These are phyloP conservation scores for Neodiprion pinetum DNA, from an alignment of 1,140 invertebrate species.

Conservation along the genomic window DNA sequence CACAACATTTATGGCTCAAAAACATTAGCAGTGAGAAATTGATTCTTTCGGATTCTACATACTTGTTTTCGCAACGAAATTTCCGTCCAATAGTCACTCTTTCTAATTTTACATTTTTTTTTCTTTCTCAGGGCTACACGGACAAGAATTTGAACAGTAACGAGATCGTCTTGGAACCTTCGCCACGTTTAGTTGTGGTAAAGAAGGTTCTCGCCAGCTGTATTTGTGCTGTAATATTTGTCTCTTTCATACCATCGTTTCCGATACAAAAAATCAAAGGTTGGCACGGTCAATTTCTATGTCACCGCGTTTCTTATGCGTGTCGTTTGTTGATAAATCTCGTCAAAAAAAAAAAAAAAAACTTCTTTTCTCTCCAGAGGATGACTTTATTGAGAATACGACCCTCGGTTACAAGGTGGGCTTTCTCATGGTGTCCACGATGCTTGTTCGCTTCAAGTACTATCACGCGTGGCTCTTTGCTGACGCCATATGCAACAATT, in stretches of 20 bases:
- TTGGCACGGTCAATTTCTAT: conserved; percentile 34
- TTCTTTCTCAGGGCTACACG: conserved; percentile 42
- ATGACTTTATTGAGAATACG: conserved; percentile 71
- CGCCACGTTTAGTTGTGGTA: conserved; percentile 67
- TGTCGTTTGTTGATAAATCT: not conserved
- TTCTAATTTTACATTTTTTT: conserved; percentile 26
- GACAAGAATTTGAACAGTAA: conserved; percentile 54
- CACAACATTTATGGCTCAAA: conserved; percentile 59
- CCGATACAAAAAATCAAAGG: conserved; percentile 70
- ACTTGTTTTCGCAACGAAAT: not conserved
- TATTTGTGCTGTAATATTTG: conserved; percentile 71
- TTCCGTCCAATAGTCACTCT: not conserved
- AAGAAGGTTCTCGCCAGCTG: conserved; percentile 72
- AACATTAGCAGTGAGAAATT: conserved; percentile 55
- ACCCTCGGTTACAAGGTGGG: conserved; percentile 72
- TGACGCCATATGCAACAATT: conserved; percentile 93
- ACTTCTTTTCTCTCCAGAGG: conserved; percentile 60
- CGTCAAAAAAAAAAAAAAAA: conserved; percentile 10
- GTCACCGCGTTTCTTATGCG: not conserved
- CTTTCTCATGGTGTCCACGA: conserved; percentile 81
- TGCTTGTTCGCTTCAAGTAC: conserved; percentile 88
- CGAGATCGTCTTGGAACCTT: conserved; percentile 66
- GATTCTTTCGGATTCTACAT: not conserved
- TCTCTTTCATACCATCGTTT: conserved; percentile 70
- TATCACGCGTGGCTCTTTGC: conserved; percentile 96